Evolutionary conservation across 92 coral and sea anemone genomes (phyloP).

Genomic region (Epizoanthus rinbou): DNA sequence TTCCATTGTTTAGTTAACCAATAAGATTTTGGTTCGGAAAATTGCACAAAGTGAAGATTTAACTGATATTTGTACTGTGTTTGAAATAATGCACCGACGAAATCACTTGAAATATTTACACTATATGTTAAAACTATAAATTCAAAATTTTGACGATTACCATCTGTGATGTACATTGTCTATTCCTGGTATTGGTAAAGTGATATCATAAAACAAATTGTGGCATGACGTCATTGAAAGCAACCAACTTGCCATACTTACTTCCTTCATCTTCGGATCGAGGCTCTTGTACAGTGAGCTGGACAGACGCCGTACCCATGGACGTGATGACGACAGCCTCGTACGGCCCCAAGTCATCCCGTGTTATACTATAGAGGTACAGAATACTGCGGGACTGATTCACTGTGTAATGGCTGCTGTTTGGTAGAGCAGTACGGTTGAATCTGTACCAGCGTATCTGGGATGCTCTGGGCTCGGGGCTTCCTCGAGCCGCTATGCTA

Average conservation of each 20-base stretch:
- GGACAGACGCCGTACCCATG: slow-evolving; percentile 5
- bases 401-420: neutral
- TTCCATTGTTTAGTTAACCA: too few relatives aligned
- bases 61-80: too few relatives aligned
- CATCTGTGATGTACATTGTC: too few relatives aligned
- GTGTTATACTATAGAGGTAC: slow-evolving; percentile 24
- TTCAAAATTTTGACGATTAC: too few relatives aligned
- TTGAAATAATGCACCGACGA: too few relatives aligned
- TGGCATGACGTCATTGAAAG: neutral
- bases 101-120: too few relatives aligned
- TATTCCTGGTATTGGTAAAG: too few relatives aligned
- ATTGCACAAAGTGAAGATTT: too few relatives aligned
- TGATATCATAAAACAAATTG: neutral
- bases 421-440: neutral
- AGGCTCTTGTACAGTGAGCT: slow-evolving; percentile 13
- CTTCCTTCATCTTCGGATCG: neutral
- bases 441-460: slow-evolving; percentile 31
- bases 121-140: too few relatives aligned
- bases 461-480: slow-evolving; percentile 27
- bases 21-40: too few relatives aligned
- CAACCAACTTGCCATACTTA: neutral
- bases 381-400: slow-evolving; percentile 19
- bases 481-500: slow-evolving; percentile 22
- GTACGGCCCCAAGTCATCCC: slow-evolving; percentile 29
- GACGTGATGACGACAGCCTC: slow-evolving; percentile 15